A percentile compares a stretch with the other conserved stretches of the same genome.
phyloP scores from a whole-genome alignment of 2,113 vertebrate species.

The Lucifuga dentata region DNA sequence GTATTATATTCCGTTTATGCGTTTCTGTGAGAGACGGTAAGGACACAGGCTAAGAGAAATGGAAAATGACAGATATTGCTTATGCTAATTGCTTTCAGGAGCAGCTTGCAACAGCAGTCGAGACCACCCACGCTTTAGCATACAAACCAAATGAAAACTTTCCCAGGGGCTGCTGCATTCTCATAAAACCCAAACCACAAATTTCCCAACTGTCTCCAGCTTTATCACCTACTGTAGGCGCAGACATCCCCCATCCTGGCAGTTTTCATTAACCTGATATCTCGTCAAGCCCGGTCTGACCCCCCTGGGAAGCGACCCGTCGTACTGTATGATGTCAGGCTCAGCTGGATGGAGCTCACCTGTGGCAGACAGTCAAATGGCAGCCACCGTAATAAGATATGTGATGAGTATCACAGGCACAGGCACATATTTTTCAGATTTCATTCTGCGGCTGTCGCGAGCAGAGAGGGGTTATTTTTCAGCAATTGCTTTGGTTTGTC shows the following conservation, averaged over 20 bases:
- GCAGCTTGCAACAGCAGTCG: conserved; percentile 36
- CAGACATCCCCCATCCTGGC: conserved; percentile 25
- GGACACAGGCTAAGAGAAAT: conserved; percentile 1
- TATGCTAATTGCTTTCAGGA: conserved; percentile 55
- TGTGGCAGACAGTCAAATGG: conserved; percentile 45
- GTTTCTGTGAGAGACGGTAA: neutral
- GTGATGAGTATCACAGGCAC: conserved; percentile 2
- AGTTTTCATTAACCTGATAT: conserved; percentile 62
- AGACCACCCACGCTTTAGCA: conserved; percentile 60
- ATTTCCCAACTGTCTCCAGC: conserved; percentile 58
- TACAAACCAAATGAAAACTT: conserved; percentile 63
- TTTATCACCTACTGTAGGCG: conserved; percentile 49
- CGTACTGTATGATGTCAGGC: conserved; percentile 40
- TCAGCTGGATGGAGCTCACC: conserved; percentile 45
- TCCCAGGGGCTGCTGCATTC: conserved; percentile 33
- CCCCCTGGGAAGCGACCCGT: conserved; percentile 32
- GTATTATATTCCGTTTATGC: neutral
- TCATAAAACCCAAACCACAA: conserved; percentile 59
- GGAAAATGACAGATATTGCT: conserved; percentile 24
- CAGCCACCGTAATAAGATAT: conserved; percentile 36
- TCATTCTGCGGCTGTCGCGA: neutral
- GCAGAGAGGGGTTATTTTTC: neutral
- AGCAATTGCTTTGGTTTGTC: neutral
- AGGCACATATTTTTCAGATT: neutral
- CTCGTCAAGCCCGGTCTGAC: conserved; percentile 29